These are phyloP conservation scores for Acanthosoma haemorrhoidale DNA, from an alignment of 2,888 invertebrate species.

Conservation along the genomic window DNA sequence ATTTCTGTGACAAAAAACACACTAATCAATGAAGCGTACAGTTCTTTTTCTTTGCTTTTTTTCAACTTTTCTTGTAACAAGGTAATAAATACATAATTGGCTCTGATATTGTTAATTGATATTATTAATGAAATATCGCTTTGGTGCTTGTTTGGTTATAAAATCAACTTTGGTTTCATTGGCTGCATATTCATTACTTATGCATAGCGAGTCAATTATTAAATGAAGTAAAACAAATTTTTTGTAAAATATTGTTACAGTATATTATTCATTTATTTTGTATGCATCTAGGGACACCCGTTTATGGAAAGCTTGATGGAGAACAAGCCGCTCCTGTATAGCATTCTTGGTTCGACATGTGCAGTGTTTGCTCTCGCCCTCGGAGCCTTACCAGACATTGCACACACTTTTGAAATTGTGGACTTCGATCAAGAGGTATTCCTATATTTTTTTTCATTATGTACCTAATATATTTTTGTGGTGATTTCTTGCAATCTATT, in stretches of 20 bases:
- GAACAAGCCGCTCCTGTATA: slow-evolving; percentile 88
- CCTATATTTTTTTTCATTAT: background rate
- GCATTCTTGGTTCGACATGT: slow-evolving; percentile 74
- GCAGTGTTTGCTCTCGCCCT: slow-evolving; percentile 79
- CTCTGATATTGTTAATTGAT: too few species aligned
- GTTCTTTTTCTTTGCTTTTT: too few species aligned
- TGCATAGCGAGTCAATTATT: too few species aligned
- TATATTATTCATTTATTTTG: background rate
- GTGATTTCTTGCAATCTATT: background rate
- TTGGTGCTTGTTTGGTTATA: too few species aligned
- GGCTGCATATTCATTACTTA: too few species aligned
- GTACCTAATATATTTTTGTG: background rate
- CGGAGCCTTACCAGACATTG: slow-evolving; percentile 77
- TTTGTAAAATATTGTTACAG: background rate
- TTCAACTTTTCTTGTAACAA: too few species aligned
- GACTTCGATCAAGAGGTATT: slow-evolving; percentile 76
- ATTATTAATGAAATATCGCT: too few species aligned
- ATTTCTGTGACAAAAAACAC: too few species aligned
- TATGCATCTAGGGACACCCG: slow-evolving; percentile 75
- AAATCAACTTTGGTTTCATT: too few species aligned
- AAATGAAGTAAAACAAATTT: too few species aligned
- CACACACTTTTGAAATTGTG: slow-evolving; percentile 89
- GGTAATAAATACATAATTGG: too few species aligned
- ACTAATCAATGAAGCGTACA: too few species aligned
- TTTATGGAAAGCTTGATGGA: slow-evolving; percentile 95